phyloP scores from a whole-genome alignment of 2,113 vertebrate species.

The Tenrec ecaudatus region DNA sequence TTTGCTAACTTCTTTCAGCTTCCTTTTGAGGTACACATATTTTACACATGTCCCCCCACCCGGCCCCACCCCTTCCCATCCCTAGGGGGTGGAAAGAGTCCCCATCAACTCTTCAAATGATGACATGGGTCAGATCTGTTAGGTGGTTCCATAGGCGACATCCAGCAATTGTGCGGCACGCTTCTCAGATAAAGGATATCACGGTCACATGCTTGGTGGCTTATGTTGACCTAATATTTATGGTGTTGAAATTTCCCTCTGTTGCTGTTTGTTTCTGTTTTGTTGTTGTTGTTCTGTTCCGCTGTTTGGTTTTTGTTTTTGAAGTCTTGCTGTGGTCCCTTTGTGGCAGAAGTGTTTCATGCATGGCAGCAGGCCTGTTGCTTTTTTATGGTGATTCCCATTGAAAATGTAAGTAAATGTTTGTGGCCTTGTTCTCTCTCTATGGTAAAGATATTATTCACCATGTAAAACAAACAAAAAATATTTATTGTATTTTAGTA shows the following conservation, averaged over 20 bases:
- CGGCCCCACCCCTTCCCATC: too few relatives aligned
- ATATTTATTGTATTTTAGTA: conserved; percentile 92
- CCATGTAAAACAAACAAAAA: conserved; percentile 90
- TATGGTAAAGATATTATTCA: conserved; percentile 88
- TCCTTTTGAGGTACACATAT: conserved; percentile 17
- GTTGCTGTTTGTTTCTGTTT: conserved; percentile 78
- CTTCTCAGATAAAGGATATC: conserved; percentile 49
- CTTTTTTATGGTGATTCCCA: conserved; percentile 89
- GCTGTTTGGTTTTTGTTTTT: conserved; percentile 71
- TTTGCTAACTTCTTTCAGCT: conserved; percentile 47
- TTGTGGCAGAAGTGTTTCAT: conserved; percentile 89
- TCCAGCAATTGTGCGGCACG: conserved; percentile 61
- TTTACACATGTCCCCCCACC: background rate
- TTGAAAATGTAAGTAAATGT: conserved; percentile 91
- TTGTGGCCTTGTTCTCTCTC: conserved; percentile 92
- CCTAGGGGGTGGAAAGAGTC: background rate
- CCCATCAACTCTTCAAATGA: background rate
- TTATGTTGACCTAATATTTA: conserved; percentile 73
- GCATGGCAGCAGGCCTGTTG: conserved; percentile 90
- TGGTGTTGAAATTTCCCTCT: conserved; percentile 79
- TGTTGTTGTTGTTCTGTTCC: conserved; percentile 44
- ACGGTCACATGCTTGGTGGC: conserved; percentile 79
- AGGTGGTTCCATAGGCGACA: background rate
- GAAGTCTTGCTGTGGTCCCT: conserved; percentile 89
- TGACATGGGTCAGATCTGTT: background rate